Conservation (phyloP, 2,797 vertebrate genomes). For the Onychomys torridus region DNA sequence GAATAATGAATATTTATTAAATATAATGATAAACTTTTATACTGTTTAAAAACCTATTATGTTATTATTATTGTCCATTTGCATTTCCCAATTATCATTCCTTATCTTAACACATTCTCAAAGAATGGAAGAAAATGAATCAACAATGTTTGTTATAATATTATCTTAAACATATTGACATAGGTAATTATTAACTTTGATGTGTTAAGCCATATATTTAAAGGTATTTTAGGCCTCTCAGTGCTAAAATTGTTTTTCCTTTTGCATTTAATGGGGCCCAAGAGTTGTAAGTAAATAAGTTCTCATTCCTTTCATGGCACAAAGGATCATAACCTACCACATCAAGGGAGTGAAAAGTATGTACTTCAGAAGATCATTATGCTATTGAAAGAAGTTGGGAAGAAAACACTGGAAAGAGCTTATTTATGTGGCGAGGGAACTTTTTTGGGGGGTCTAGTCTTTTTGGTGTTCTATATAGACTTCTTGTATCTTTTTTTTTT, state of each 20-base stretch:
- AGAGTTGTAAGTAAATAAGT: not conserved
- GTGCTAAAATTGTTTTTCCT: not conserved
- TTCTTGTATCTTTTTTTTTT: no score
- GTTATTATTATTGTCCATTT: not conserved
- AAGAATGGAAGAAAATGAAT: not conserved
- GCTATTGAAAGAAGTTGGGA: no score
- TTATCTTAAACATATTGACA: not conserved
- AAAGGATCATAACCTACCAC: not conserved
- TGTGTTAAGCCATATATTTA: not conserved
- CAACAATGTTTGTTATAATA: not conserved
- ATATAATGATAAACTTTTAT: not conserved
- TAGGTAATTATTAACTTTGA: not conserved
- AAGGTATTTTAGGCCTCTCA: not conserved
- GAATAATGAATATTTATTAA: not conserved
- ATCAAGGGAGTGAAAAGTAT: not conserved
- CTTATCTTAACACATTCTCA: not conserved
- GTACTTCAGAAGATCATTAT: not conserved
- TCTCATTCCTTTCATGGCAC: not conserved
- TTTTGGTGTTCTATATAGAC: no score
- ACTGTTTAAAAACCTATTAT: not conserved
- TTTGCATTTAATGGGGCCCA: not conserved
- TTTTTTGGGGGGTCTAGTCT: no score
- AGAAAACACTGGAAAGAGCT: no score
- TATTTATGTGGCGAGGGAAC: no score
- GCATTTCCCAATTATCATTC: not conserved